A percentile compares a stretch with the other conserved stretches of the same genome.
phyloP scores from a whole-genome alignment of 2,797 vertebrate species.

The Glyptemys insculpta region DNA sequence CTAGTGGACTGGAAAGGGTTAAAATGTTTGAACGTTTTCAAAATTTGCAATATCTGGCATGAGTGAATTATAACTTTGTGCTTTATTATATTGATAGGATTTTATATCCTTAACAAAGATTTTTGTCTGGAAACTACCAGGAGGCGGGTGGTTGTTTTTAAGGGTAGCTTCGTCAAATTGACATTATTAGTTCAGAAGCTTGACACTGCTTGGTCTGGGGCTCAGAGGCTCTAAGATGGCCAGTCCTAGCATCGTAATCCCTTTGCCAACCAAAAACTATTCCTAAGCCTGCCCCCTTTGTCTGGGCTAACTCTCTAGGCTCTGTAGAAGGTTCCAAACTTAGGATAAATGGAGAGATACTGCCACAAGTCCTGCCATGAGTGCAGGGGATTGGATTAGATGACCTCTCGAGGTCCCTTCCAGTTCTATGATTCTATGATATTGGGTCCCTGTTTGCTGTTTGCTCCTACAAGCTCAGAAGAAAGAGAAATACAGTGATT shows the following conservation, averaged over 20 bases:
- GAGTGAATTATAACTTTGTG: not conserved
- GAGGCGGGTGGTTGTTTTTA: not conserved
- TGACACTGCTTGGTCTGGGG: not conserved
- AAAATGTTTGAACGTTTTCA: not conserved
- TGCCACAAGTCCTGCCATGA: too few species aligned
- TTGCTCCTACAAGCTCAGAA: not conserved
- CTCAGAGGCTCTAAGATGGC: not conserved
- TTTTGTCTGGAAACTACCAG: not conserved
- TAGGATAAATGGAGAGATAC: not conserved
- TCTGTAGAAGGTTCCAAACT: not conserved
- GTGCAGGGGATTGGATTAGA: too few species aligned
- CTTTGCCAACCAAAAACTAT: not conserved
- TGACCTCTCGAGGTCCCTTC: too few species aligned
- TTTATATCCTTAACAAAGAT: too few species aligned
- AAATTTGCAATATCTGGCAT: not conserved
- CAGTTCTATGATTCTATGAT: too few species aligned
- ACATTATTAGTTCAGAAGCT: not conserved
- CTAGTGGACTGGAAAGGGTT: not conserved
- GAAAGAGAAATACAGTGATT: not conserved
- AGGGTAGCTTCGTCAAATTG: not conserved
- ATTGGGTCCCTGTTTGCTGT: not conserved
- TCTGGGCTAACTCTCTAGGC: accelerated
- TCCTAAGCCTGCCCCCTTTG: not conserved
- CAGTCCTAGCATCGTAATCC: too few species aligned
- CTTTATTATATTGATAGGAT: not conserved